Evolutionary conservation across 2,797 vertebrate species (phyloP).

Genomic region (Sandelia bainsii): DNA sequence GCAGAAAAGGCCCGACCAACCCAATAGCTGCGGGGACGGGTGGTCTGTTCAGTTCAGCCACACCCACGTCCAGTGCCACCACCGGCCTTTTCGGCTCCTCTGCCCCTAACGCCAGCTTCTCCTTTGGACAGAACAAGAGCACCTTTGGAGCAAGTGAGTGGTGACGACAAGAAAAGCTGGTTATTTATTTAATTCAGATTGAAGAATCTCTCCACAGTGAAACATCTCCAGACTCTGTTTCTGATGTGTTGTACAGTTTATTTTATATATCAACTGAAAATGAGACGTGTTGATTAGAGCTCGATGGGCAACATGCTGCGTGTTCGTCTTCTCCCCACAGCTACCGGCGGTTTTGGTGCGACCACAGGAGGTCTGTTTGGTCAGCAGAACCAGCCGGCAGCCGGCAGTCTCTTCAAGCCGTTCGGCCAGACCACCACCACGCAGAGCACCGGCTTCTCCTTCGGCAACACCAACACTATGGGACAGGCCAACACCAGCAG

Average conservation of each 20-base stretch:
- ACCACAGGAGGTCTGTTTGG: conserved; percentile 89
- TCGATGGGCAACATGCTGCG: not conserved
- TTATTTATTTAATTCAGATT: not conserved
- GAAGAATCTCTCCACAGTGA: not conserved
- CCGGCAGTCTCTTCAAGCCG: conserved; percentile 91
- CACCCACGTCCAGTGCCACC: conserved; percentile 87
- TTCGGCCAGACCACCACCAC: conserved; percentile 89
- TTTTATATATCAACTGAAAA: not conserved
- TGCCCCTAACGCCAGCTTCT: conserved; percentile 89
- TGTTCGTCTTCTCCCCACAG: conserved; percentile 11
- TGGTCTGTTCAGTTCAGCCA: conserved; percentile 87
- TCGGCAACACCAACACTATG: conserved; percentile 90
- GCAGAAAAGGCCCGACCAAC: conserved; percentile 93
- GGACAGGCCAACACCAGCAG: conserved; percentile 91
- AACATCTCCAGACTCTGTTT: not conserved
- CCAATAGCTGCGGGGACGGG: conserved; percentile 86
- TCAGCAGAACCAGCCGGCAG: conserved; percentile 64
- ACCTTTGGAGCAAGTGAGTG: conserved; percentile 91
- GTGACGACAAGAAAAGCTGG: not conserved
- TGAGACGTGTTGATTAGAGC: not conserved
- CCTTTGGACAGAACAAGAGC: conserved; percentile 91
- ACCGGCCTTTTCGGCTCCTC: conserved; percentile 92
- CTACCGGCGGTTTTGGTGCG: conserved; percentile 86
- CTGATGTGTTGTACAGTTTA: too few relatives aligned
- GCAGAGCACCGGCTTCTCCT: conserved; percentile 91